phyloP scores from a whole-genome alignment of 2,888 invertebrate species.

The Chrysodeixis includens region DNA sequence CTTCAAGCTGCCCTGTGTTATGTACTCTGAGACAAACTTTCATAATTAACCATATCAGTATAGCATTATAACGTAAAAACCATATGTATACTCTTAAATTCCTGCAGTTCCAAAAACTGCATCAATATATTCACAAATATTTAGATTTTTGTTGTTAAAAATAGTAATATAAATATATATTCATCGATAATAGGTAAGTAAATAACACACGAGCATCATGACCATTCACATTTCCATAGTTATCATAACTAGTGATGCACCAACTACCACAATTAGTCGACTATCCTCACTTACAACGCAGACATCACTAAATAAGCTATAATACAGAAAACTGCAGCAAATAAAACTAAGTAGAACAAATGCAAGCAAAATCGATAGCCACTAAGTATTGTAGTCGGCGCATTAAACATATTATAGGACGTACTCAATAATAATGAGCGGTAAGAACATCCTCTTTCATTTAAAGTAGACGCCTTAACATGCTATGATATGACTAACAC shows the following conservation, averaged over 20 bases:
- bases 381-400: conserved; percentile 34
- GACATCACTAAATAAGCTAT: conserved; percentile 21
- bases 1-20: conserved; percentile 62
- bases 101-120: neutral
- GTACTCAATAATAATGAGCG: conserved; percentile 73
- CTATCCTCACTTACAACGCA: conserved; percentile 9
- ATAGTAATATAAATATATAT: neutral
- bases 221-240: conserved; percentile 32
- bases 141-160: no score
- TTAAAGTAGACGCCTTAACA: conserved; percentile 55
- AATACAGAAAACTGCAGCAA: conserved; percentile 36
- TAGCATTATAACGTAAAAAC: neutral
- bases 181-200: neutral
- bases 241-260: conserved; percentile 41
- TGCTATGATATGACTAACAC: conserved; percentile 76
- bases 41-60: neutral
- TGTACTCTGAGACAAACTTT: conserved; percentile 28
- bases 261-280: conserved; percentile 41
- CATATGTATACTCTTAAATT: neutral
- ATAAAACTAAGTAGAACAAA: conserved; percentile 11
- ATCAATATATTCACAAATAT: neutral
- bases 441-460: conserved; percentile 57
- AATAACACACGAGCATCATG: conserved; percentile 44
- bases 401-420: conserved; percentile 67
- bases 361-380: conserved; percentile 17